Evolutionary conservation across 2,888 invertebrate genomes (phyloP).

Genomic region (Xestia sexstrigata): DNA sequence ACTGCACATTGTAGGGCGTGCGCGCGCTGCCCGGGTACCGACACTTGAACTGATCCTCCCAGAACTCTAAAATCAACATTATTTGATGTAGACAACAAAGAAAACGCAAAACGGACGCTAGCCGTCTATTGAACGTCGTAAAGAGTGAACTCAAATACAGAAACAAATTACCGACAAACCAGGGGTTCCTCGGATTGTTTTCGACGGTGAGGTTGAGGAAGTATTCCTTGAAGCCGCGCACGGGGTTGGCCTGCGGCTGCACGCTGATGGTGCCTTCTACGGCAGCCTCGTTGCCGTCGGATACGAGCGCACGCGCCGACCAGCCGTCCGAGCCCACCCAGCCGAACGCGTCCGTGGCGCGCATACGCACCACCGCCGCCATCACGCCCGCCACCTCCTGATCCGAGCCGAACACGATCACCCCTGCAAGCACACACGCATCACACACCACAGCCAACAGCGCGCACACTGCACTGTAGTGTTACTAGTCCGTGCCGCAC

Average conservation of each 20-base stretch:
- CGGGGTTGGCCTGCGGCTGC: slow-evolving; percentile 97
- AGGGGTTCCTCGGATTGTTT: slow-evolving; percentile 97
- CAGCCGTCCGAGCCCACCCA: slow-evolving; percentile 99
- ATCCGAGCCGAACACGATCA: slow-evolving; percentile 98
- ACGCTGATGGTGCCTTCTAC: slow-evolving; percentile 95
- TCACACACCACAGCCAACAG: slow-evolving; percentile 89
- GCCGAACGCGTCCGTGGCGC: slow-evolving; percentile 96
- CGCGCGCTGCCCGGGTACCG: slow-evolving; percentile 94
- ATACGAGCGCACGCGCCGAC: slow-evolving; percentile 96
- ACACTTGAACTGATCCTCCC: slow-evolving; percentile 98
- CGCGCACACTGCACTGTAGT: slow-evolving; percentile 68
- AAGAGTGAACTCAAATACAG: background rate
- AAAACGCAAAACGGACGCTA: background rate
- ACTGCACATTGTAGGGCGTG: slow-evolving; percentile 95
- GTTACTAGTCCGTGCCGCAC: slow-evolving; percentile 83
- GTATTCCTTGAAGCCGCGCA: slow-evolving; percentile 96
- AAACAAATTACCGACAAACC: slow-evolving; percentile 95
- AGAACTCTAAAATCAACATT: slow-evolving; percentile 93
- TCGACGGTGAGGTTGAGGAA: slow-evolving; percentile 96
- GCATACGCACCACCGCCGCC: slow-evolving; percentile 96
- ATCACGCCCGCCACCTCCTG: slow-evolving; percentile 99
- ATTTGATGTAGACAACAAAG: background rate
- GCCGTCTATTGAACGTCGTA: background rate
- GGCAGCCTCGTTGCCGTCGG: slow-evolving; percentile 96
- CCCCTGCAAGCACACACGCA: slow-evolving; percentile 91